Base-by-base conservation (phyloP, 2,888 invertebrate species). In the Rhaphigaster nebulosa region DNA sequence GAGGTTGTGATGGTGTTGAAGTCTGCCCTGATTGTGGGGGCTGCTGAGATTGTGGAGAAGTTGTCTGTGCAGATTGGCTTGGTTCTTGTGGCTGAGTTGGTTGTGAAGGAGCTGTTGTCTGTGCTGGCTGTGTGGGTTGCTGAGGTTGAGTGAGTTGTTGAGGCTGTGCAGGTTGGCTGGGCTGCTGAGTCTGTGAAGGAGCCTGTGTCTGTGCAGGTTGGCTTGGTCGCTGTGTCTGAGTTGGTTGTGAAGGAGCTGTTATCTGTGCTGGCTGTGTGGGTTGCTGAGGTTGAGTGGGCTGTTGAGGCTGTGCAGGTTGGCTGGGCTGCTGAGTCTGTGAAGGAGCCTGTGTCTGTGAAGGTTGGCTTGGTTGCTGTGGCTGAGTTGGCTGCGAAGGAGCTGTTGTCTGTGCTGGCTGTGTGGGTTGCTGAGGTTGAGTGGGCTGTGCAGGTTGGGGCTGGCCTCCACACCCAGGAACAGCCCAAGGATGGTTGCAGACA, bases 401-500 rank as follows among this genome's bases (percentile, higher is more conserved):
- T 70, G 41, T 89, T 65, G 89, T 92, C 80, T 91, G 89, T n/a
- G 80, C 8, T 38, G 89, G 29, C n/a, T 60, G 89, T 2, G 56
- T 84, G 34, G 90, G 87, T 18, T 38, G 91, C 20, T 90, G 91
- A 34, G 88, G 87, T 84, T 80, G 88, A 18, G 52, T 60, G 29
- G 88, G 80, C 41, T 80, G 50, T 88, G 80, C 29, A n/a, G 89
- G 90, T n/a, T 89, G 90, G n/a, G 87, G 41, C 76, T 89, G 87
- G 34, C 76, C 91, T n/a, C 92, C 91, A 50, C 93, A 92, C 50
- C 93, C 93, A 52, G 93, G 91, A 10, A 95, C 95, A 80, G 95
- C 95, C 94, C 95, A 94, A 41, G 94, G 94, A 93, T 95, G 95
- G 93, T 95, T 95, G 93, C 96, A 96, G 1, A 95, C 95, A 93